Base-by-base conservation (phyloP, 2,888 invertebrate species). In the Elaeidobius kamerunicus region DNA sequence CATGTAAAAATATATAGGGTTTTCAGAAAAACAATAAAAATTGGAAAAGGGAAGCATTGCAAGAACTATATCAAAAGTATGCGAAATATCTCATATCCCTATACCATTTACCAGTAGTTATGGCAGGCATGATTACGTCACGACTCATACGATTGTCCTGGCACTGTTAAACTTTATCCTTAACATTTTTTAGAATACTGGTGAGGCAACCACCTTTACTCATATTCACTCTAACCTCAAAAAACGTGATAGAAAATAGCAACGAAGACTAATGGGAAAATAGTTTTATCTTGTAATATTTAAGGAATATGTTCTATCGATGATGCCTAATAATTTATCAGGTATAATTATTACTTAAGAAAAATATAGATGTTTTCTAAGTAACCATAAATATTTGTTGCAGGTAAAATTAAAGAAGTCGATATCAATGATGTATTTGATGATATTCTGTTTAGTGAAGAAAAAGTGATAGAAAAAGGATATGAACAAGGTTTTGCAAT, bases 391-490 rank as follows among this genome's bases (percentile, higher is more conserved):
- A 30, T 30, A 30, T 30, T 30, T 30, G 4, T 40, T 32, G 5
- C 36, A 53, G 53, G 20, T 28, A 43, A 43, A 43, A 28, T 32
- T 39, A 7, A 49, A 23, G 77, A 78, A 47, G 74, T 73, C 34
- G 89, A 90, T 69, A 83, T 88, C 54, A 90, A 90, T 67, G 83
- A 87, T 64, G 76, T 81, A 11, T 82, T 91, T 63, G 84, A 86
- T 40, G 81, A 84, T 57, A 81, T 90, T 64, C 72, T 85, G 27
- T 72, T 88, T 2, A 77, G 79, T 17, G 91, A 91, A 73, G 84
- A 90, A 57, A 76, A 73, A 49, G 73, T 83, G 44, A 78, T 81
- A 32, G 73, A 81, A 52, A 65, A 76, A 61, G 83, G 84, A 50
- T 89, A 84, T 68, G 68, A 81, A 45, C 83, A 88, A 72, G 91